Evolutionary conservation across 1,140 invertebrate genomes (phyloP).

Genomic region (Drosophila yakuba): DNA sequence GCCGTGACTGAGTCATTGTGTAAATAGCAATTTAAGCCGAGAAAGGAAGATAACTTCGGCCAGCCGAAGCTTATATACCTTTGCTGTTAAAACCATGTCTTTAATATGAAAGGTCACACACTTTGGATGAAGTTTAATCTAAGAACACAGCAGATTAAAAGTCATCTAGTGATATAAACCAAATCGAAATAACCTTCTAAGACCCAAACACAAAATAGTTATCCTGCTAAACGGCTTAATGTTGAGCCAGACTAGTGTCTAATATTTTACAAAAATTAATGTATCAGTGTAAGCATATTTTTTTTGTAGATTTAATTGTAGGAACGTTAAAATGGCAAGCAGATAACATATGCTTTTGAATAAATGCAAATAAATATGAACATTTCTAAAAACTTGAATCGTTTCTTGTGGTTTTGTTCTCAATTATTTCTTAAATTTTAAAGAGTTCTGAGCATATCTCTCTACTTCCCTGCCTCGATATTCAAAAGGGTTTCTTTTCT

Average conservation of each 20-base stretch:
- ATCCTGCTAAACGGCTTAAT: conserved; percentile 10
- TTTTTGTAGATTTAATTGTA: conserved; percentile 55
- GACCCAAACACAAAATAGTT: conserved; percentile 27
- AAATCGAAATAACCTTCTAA: conserved; percentile 24
- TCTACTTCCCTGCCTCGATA: no score
- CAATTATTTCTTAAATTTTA: not conserved
- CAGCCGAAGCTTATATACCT: no score
- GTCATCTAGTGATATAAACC: conserved; percentile 65
- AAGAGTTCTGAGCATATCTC: no score
- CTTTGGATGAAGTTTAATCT: not conserved
- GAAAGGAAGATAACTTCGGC: no score
- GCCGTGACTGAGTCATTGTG: conserved; percentile 48
- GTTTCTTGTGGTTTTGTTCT: not conserved
- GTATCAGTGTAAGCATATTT: conserved; percentile 37
- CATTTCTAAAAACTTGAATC: conserved; percentile 24
- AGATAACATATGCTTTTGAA: conserved; percentile 7
- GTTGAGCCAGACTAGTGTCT: conserved; percentile 25
- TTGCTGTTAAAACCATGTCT: no score
- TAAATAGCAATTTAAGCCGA: conserved; percentile 25
- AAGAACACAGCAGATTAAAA: not conserved
- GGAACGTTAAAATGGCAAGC: conserved; percentile 51
- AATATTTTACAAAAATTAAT: not conserved
- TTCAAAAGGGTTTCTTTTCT: not conserved
- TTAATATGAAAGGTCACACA: no score
- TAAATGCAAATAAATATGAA: conserved; percentile 36